Percentiles rank a stretch among this genome's conserved stretches.
These are phyloP conservation scores for Pyrgus malvae DNA, from an alignment of 2,888 invertebrate genomes.

Conservation along the genomic window DNA sequence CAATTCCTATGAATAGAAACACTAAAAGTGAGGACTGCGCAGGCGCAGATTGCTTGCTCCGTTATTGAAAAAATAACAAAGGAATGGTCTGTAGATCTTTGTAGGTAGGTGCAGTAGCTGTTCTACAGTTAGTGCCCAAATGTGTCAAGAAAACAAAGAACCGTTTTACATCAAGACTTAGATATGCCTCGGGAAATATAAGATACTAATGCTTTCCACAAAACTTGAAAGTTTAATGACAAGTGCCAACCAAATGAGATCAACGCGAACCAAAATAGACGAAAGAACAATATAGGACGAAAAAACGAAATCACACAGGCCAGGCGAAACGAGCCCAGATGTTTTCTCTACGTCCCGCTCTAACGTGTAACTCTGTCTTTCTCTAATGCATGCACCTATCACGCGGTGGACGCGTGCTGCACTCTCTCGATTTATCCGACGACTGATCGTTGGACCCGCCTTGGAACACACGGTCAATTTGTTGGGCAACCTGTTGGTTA, in stretches of 20 bases:
- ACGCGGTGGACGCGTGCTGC: slow-evolving; percentile 47
- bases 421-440: slow-evolving; percentile 28
- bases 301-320: slow-evolving; percentile 29
- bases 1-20: too few species aligned
- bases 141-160: neutral
- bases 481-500: slow-evolving; percentile 38
- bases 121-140: too few species aligned
- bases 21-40: too few species aligned
- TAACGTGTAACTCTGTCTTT: slow-evolving; percentile 38
- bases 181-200: neutral
- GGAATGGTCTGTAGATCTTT: too few species aligned
- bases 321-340: slow-evolving; percentile 45
- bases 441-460: slow-evolving; percentile 40
- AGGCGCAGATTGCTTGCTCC: too few species aligned
- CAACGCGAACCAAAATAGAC: slow-evolving; percentile 29
- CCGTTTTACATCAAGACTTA: too few species aligned
- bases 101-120: too few species aligned
- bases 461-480: slow-evolving; percentile 34
- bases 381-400: slow-evolving; percentile 41
- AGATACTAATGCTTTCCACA: slow-evolving; percentile 1
- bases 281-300: slow-evolving; percentile 18
- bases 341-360: slow-evolving; percentile 52
- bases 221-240: neutral
- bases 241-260: slow-evolving; percentile 17
- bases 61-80: too few species aligned